A percentile compares a stretch with the other conserved stretches of the same genome.
Evolutionary conservation across 2,797 vertebrate genomes (phyloP).

Genomic region (Enteromius trimaculatus): DNA sequence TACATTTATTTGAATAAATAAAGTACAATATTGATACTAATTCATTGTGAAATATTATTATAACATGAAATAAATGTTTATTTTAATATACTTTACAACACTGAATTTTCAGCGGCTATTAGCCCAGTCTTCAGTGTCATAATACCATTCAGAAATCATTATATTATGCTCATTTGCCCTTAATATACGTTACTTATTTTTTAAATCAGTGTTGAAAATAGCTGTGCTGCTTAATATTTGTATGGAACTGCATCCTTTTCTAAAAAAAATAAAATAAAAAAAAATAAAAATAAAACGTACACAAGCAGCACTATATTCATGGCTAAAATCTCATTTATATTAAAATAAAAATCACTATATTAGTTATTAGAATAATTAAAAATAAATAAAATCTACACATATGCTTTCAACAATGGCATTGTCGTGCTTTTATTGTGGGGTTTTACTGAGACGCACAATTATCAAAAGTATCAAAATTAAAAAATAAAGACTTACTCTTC

Average conservation of each 20-base stretch:
- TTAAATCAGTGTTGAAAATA: neutral
- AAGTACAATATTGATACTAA: neutral
- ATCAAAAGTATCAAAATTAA: neutral
- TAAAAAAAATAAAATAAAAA: no score
- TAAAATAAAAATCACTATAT: neutral
- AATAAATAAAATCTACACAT: neutral
- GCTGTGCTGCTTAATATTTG: neutral
- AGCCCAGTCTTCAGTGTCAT: neutral
- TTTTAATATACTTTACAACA: neutral
- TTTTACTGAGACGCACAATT: conserved; percentile 15
- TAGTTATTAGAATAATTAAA: neutral
- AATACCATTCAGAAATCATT: neutral
- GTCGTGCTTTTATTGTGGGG: neutral
- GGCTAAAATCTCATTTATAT: neutral
- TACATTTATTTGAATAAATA: neutral
- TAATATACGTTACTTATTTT: neutral
- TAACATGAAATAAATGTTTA: neutral
- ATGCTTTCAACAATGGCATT: neutral
- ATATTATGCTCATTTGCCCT: neutral
- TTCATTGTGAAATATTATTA: neutral
- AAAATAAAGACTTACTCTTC: conserved; percentile 87
- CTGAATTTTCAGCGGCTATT: neutral
- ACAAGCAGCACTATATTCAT: neutral
- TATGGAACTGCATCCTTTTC: neutral
- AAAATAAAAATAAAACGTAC: neutral